These are phyloP conservation scores for Mixornis gularis DNA, from an alignment of 2,113 vertebrate species.

Conservation along the genomic window DNA sequence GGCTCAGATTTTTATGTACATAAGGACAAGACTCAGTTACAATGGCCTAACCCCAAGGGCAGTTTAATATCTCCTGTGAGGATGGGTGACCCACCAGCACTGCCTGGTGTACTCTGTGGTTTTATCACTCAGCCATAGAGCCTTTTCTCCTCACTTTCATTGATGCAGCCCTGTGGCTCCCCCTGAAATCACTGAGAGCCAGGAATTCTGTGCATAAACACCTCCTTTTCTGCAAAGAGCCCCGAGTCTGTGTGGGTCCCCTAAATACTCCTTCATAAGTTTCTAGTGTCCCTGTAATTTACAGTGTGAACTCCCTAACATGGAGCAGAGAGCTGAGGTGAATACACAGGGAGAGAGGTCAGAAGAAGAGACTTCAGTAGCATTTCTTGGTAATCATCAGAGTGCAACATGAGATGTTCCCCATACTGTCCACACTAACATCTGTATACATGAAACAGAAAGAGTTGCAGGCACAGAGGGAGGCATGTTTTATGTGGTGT, in stretches of 20 bases:
- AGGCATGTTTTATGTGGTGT: conserved; percentile 3
- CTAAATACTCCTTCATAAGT: not conserved
- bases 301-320: not conserved
- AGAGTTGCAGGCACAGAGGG: not conserved
- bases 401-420: conserved; percentile 7
- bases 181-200: not conserved
- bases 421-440: not conserved
- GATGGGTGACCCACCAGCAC: not conserved
- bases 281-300: not conserved
- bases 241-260: not conserved
- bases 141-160: not conserved
- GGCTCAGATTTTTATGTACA: not conserved
- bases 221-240: not conserved
- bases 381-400: not conserved
- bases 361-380: not conserved
- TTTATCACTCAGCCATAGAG: not conserved
- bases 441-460: conserved; percentile 15
- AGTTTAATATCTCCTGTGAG: not conserved
- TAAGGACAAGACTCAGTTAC: not conserved
- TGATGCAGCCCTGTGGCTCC: not conserved
- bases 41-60: not conserved
- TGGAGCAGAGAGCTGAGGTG: not conserved
- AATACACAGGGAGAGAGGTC: not conserved
- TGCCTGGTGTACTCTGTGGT: not conserved
- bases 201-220: not conserved